These are phyloP conservation scores for Drosophila cyrtoloma DNA, from an alignment of 2,888 invertebrate genomes.

Conservation along the genomic window DNA sequence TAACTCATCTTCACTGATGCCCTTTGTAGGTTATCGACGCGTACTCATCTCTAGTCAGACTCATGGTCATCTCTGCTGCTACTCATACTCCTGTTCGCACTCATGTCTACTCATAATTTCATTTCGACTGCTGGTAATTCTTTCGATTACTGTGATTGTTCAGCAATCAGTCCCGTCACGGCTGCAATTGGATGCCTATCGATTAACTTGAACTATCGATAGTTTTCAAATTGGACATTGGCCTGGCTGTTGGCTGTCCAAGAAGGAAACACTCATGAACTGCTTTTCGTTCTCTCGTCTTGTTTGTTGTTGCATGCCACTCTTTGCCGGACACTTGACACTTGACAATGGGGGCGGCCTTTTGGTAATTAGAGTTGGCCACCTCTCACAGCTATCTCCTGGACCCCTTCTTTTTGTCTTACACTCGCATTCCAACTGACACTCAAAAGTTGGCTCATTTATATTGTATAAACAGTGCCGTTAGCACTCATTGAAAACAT, in stretches of 20 bases:
- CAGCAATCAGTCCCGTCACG: not conserved
- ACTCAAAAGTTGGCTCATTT: conserved; percentile 67
- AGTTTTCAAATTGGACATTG: conserved; percentile 21
- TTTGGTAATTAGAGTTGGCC: conserved; percentile 57
- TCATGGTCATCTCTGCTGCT: not conserved
- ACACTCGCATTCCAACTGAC: conserved; percentile 40
- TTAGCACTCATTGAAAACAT: conserved; percentile 58
- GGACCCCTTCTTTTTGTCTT: conserved; percentile 26
- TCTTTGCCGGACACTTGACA: conserved; percentile 14
- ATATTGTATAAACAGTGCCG: conserved; percentile 74
- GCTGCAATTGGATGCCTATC: not conserved
- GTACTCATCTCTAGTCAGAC: not conserved
- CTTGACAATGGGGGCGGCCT: conserved; percentile 10
- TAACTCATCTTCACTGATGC: not conserved
- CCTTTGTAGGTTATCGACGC: not conserved
- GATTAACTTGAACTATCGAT: conserved; percentile 15
- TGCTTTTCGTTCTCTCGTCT: not conserved
- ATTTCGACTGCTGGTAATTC: too few relatives aligned
- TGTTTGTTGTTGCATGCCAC: not conserved
- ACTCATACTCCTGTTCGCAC: not conserved
- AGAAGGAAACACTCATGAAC: not conserved
- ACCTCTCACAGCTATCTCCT: not conserved
- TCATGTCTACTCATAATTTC: too few relatives aligned
- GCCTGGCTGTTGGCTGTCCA: conserved; percentile 46
- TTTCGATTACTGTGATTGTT: not conserved